Evolutionary conservation across 2,113 vertebrate genomes (phyloP).

Genomic region (Bungarus multicinctus): DNA sequence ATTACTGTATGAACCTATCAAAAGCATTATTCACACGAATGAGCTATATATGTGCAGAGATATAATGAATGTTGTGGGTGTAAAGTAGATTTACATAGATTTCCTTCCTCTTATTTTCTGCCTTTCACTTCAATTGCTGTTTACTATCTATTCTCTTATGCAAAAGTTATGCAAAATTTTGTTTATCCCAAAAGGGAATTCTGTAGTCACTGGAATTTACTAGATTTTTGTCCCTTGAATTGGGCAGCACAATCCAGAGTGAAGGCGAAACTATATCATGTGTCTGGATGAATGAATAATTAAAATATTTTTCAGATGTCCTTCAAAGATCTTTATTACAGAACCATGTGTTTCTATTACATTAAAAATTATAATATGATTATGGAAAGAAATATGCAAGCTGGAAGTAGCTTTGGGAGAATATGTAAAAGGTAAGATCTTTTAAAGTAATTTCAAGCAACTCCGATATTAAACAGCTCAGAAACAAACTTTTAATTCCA

Average conservation of each 20-base stretch:
- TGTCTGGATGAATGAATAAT: background rate
- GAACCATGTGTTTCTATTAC: background rate
- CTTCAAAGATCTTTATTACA: background rate
- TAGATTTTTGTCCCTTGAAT: background rate
- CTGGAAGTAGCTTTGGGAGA: background rate
- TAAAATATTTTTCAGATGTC: background rate
- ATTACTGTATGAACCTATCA: background rate
- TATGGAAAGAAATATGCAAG: background rate
- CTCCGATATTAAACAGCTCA: background rate
- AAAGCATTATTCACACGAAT: background rate
- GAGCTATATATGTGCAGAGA: background rate
- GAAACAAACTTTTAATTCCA: background rate
- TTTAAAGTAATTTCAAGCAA: background rate
- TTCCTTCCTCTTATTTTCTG: background rate
- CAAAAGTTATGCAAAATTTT: background rate
- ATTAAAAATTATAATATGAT: background rate
- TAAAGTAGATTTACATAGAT: background rate
- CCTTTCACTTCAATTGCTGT: background rate
- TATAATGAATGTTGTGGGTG: background rate
- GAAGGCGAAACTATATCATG: background rate
- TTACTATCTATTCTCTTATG: background rate
- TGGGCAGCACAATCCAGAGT: background rate
- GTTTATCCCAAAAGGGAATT: background rate
- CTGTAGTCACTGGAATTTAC: too few species aligned
- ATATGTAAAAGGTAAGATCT: background rate